Percentiles rank a stretch among this genome's conserved stretches.
phyloP scores from a whole-genome alignment of 1,140 invertebrate genomes.

The Daktulosphaira vitifoliae region DNA sequence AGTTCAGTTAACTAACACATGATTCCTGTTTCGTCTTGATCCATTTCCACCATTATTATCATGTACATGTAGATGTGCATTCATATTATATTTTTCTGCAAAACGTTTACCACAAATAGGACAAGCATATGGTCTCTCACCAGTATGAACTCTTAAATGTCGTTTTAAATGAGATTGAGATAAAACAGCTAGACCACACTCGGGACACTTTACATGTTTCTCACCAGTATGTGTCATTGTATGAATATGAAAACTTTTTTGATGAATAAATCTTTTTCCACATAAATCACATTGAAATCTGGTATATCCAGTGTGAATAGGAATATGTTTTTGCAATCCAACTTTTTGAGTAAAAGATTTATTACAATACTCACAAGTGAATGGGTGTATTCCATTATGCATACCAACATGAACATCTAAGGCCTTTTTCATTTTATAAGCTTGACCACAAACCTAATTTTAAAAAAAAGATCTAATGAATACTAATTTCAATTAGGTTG shows the following conservation, averaged over 20 bases:
- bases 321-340: constrained; percentile 54
- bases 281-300: constrained; percentile 36
- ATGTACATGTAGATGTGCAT: constrained; percentile 47
- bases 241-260: constrained; percentile 52
- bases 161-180: constrained; percentile 57
- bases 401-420: constrained; percentile 52
- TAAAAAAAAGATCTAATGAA: neutral
- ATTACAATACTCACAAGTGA: constrained; percentile 64
- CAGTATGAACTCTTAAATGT: constrained; percentile 58
- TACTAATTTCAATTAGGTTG: no score
- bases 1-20: constrained; percentile 37
- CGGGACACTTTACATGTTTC: constrained; percentile 53
- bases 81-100: constrained; percentile 52
- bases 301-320: constrained; percentile 56
- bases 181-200: constrained; percentile 52
- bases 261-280: constrained; percentile 37
- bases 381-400: constrained; percentile 60
- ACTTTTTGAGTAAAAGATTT: constrained; percentile 65
- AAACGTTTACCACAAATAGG: constrained; percentile 54
- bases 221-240: constrained; percentile 54
- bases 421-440: constrained; percentile 37
- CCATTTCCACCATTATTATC: constrained; percentile 39
- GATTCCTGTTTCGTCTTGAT: constrained; percentile 40
- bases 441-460: constrained; percentile 51
- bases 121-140: constrained; percentile 58